Percentiles rank a stretch among this genome's conserved stretches.
phyloP scores from a whole-genome alignment of 2,113 vertebrate genomes.

The Hydropotes inermis region DNA sequence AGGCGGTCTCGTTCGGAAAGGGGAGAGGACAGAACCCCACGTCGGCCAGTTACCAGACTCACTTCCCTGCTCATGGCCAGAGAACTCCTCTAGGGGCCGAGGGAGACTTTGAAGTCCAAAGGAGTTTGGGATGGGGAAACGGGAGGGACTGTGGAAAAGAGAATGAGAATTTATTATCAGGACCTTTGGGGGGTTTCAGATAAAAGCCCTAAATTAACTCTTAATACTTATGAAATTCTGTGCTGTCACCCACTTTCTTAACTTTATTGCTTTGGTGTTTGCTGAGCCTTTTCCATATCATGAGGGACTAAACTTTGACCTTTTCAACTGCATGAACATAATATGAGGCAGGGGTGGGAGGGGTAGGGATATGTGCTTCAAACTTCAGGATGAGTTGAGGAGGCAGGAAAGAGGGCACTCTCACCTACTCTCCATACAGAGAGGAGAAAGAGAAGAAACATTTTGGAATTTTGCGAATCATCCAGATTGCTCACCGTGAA shows the following conservation, averaged over 20 bases:
- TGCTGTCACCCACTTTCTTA: slow-evolving; percentile 47
- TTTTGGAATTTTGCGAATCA: neutral
- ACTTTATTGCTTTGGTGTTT: slow-evolving; percentile 43
- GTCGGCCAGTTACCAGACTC: neutral
- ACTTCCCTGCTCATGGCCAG: neutral
- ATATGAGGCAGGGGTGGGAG: neutral
- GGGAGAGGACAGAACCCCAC: neutral
- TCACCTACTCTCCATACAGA: neutral
- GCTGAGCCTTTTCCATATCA: neutral
- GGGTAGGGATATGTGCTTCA: neutral
- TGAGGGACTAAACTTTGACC: neutral
- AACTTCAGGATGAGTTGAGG: neutral
- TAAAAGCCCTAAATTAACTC: slow-evolving; percentile 63
- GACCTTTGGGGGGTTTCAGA: slow-evolving; percentile 58
- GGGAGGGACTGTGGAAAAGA: neutral
- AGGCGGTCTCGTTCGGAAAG: neutral
- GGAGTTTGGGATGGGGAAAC: neutral
- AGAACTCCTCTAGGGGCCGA: neutral
- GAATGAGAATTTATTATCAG: slow-evolving; percentile 50
- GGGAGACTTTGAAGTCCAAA: slow-evolving; percentile 52
- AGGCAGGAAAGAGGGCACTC: neutral
- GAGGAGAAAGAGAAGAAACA: neutral
- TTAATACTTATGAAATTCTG: slow-evolving; percentile 46
- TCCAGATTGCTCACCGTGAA: neutral
- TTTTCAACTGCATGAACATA: slow-evolving; percentile 38